Evolutionary conservation across 2,113 vertebrate species (phyloP).

Genomic region (Myotis brandtii): DNA sequence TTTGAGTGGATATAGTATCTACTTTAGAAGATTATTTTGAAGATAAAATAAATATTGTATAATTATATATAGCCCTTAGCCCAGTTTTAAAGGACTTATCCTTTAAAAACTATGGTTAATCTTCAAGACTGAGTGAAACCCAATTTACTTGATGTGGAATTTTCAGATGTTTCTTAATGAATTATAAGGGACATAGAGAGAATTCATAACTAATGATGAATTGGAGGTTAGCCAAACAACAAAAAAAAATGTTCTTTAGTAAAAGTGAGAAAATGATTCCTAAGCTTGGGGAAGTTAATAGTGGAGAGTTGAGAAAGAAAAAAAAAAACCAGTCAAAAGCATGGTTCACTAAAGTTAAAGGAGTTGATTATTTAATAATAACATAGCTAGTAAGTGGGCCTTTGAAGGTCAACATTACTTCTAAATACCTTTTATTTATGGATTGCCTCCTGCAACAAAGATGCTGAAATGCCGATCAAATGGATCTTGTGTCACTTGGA

Average conservation of each 20-base stretch:
- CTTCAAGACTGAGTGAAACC: background rate
- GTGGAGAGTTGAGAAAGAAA: background rate
- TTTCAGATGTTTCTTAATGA: constrained; percentile 28
- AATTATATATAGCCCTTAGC: background rate
- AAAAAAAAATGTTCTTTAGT: background rate
- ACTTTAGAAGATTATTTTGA: background rate
- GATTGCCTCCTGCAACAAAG: background rate
- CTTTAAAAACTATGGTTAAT: background rate
- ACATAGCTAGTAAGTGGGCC: background rate
- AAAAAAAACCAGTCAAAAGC: background rate
- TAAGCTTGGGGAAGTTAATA: background rate
- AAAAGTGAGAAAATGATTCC: background rate
- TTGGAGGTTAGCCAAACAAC: constrained; percentile 30
- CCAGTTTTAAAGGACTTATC: no score
- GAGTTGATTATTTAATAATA: constrained; percentile 15
- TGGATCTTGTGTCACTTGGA: background rate
- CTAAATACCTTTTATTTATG: background rate
- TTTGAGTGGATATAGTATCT: background rate
- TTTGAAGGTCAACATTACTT: background rate
- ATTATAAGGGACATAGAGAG: constrained; percentile 1
- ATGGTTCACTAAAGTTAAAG: background rate
- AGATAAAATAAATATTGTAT: constrained; percentile 11
- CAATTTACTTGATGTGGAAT: constrained; percentile 26
- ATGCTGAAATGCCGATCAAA: background rate
- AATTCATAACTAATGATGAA: constrained; percentile 59